phyloP scores from a whole-genome alignment of 2,797 vertebrate genomes.

The Coregonus suidteri region DNA sequence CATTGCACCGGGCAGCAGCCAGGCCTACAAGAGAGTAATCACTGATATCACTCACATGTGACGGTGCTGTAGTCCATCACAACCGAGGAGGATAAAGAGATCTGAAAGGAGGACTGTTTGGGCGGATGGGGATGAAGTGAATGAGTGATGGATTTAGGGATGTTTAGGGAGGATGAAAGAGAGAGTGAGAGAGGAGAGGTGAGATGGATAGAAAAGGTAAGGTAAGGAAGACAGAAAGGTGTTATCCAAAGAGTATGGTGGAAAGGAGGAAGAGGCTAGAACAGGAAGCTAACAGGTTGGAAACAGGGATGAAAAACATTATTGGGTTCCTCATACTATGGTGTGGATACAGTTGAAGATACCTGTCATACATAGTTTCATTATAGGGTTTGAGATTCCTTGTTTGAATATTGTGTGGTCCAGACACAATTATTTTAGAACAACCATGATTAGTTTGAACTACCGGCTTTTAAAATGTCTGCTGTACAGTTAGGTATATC shows the following conservation, averaged over 20 bases:
- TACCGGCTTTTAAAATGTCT: no score
- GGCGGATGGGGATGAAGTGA: background rate
- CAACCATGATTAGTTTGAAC: background rate
- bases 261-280: no score
- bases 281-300: background rate
- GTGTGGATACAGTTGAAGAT: background rate
- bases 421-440: background rate
- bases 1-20: conserved; percentile 1
- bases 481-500: no score
- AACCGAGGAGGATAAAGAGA: conserved; percentile 6
- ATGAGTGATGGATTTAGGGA: conserved; percentile 22
- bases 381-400: background rate
- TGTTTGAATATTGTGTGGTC: background rate
- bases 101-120: conserved; percentile 7
- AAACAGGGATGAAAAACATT: background rate
- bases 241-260: background rate
- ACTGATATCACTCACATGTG: conserved; percentile 25
- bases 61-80: conserved; percentile 13
- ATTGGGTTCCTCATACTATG: background rate
- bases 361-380: background rate
- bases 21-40: conserved; percentile 21
- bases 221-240: background rate
- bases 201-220: background rate
- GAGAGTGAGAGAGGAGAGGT: background rate
- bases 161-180: conserved; percentile 20